Evolutionary conservation across 1,140 invertebrate genomes (phyloP).

Genomic region (Globodera rostochiensis): DNA sequence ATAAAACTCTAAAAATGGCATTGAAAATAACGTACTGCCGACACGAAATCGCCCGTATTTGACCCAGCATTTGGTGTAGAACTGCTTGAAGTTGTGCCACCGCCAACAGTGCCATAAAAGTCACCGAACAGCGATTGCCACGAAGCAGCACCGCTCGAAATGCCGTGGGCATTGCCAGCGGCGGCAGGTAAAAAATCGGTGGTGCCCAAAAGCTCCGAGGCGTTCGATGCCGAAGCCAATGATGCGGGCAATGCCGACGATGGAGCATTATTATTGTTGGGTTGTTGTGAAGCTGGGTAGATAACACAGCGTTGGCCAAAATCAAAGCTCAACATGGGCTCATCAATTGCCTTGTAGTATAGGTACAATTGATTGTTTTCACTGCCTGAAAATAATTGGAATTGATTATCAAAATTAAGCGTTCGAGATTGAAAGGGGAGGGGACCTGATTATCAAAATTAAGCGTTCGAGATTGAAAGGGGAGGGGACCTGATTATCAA

Average conservation of each 20-base stretch:
- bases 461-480: too few relatives aligned
- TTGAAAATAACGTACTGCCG: conserved; percentile 3
- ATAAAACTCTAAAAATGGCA: too few relatives aligned
- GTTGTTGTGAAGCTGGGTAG: background rate
- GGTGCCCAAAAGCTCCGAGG: background rate
- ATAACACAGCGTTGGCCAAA: conserved; percentile 4
- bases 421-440: too few relatives aligned
- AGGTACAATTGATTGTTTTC: conserved; percentile 92
- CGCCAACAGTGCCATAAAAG: too few relatives aligned
- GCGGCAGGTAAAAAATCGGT: background rate
- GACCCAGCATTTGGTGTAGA: background rate
- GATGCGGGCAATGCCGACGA: background rate
- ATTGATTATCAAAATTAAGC: background rate
- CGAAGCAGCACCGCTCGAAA: background rate
- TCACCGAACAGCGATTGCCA: too few relatives aligned
- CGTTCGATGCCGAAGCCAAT: background rate
- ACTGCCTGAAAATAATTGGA: conserved; percentile 69
- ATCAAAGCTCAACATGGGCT: conserved; percentile 62
- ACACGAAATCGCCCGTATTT: conserved; percentile 17
- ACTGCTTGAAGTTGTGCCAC: too few relatives aligned
- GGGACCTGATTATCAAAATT: background rate
- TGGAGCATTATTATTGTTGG: background rate
- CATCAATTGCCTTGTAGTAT: conserved; percentile 87
- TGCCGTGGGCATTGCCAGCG: background rate
- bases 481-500: too few relatives aligned